These are phyloP conservation scores for Saiga tatarica DNA, from an alignment of 2,113 vertebrate genomes.

Conservation along the genomic window DNA sequence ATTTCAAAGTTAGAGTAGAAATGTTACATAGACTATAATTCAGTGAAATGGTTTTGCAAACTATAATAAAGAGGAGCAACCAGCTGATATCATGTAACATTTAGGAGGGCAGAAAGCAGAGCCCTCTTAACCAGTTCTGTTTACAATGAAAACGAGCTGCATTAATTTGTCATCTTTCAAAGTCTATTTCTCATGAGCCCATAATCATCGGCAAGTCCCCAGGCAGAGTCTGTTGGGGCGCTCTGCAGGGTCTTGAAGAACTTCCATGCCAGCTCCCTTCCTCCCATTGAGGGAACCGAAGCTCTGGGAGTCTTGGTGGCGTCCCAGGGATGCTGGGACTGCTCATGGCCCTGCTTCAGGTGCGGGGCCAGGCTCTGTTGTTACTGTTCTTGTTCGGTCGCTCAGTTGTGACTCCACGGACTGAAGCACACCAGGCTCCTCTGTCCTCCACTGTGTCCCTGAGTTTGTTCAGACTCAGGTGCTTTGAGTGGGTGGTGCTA, in stretches of 20 bases:
- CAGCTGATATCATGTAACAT: neutral
- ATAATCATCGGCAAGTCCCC: neutral
- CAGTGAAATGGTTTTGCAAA: neutral
- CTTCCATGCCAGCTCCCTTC: neutral
- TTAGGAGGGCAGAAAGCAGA: neutral
- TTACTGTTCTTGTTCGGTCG: fast-evolving
- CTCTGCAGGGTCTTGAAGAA: neutral
- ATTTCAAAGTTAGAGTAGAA: neutral
- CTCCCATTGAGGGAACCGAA: neutral
- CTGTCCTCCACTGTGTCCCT: neutral
- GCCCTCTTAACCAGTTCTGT: neutral
- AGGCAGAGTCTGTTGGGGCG: neutral
- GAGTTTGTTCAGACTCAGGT: neutral
- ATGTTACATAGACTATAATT: neutral
- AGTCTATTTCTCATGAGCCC: neutral
- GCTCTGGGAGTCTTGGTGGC: neutral
- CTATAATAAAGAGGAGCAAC: neutral
- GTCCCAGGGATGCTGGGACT: neutral
- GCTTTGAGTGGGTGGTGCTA: neutral
- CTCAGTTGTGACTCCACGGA: neutral
- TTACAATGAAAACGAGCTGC: neutral
- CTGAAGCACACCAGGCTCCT: neutral
- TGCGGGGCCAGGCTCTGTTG: neutral
- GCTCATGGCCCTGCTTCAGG: too few relatives aligned
- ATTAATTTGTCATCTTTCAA: neutral